These are phyloP conservation scores for Streptopelia turtur DNA, from an alignment of 2,797 vertebrate genomes.

Conservation along the genomic window DNA sequence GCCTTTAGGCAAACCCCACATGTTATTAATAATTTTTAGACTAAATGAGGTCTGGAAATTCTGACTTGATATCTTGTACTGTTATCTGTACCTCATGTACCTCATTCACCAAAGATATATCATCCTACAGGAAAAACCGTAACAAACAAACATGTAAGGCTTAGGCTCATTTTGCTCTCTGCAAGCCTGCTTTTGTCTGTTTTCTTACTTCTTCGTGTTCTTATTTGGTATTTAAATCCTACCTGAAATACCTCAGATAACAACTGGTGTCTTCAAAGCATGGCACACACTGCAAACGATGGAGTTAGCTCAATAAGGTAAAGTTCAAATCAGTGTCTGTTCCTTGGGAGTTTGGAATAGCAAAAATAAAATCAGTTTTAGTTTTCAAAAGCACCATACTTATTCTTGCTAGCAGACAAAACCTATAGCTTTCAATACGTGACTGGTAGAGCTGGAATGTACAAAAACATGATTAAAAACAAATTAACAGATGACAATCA, in stretches of 20 bases:
- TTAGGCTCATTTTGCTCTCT: neutral
- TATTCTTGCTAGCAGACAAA: neutral
- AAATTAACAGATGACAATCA: neutral
- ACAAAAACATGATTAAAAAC: neutral
- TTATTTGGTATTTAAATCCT: constrained; percentile 4
- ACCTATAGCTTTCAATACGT: neutral
- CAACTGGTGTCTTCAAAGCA: neutral
- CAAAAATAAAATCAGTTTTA: neutral
- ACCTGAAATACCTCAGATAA: neutral
- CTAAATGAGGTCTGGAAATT: neutral
- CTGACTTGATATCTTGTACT: neutral
- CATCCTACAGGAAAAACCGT: neutral
- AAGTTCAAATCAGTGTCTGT: neutral
- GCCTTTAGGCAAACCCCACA: neutral
- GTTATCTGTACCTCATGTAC: neutral
- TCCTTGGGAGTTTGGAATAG: neutral
- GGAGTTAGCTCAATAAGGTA: neutral
- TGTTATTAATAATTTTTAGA: neutral
- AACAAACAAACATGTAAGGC: neutral
- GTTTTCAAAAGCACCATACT: neutral
- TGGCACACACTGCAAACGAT: neutral
- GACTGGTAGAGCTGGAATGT: neutral
- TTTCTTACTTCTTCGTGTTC: neutral
- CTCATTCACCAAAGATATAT: neutral
- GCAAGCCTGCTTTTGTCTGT: neutral